Evolutionary conservation across 1,140 invertebrate species (phyloP).

Genomic region (Drosophila punjabiensis): DNA sequence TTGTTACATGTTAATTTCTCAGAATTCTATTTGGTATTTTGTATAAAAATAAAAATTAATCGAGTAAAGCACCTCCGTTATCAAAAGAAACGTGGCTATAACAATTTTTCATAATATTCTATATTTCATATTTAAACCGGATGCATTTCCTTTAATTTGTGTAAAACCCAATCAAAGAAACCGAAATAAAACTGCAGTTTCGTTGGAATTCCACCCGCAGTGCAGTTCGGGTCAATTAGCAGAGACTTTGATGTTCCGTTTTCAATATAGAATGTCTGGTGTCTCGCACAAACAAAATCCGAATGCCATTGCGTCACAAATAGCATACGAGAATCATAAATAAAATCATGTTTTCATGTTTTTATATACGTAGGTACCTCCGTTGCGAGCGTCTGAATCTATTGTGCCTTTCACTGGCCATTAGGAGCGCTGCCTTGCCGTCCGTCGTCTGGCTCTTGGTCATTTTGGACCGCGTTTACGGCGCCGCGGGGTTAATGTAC

Average conservation of each 20-base stretch:
- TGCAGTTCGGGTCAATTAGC: conserved; percentile 23
- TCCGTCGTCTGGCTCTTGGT: conserved; percentile 45
- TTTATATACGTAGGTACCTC: conserved; percentile 21
- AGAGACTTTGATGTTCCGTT: conserved; percentile 19
- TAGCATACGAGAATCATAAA: conserved; percentile 14
- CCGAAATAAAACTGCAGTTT: conserved; percentile 7
- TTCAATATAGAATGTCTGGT: conserved; percentile 8
- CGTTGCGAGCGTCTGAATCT: conserved; percentile 8
- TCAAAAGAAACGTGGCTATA: conserved; percentile 1
- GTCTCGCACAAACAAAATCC: conserved; percentile 32
- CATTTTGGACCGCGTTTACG: conserved; percentile 40
- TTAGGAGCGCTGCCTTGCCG: conserved; percentile 38
- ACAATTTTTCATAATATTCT: neutral
- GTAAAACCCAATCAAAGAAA: neutral
- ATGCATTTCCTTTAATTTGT: conserved; percentile 9
- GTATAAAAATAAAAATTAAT: neutral
- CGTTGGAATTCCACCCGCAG: conserved; percentile 16
- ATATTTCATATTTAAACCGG: neutral
- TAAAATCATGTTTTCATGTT: conserved; percentile 39
- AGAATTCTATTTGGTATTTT: neutral
- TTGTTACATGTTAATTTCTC: neutral
- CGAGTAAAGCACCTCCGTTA: neutral
- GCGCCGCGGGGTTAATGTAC: conserved; percentile 76
- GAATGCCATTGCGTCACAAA: conserved; percentile 33
- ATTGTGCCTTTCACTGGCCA: conserved; percentile 35